phyloP scores from a whole-genome alignment of 2,797 vertebrate species.

The Pseudochirops cupreus region DNA sequence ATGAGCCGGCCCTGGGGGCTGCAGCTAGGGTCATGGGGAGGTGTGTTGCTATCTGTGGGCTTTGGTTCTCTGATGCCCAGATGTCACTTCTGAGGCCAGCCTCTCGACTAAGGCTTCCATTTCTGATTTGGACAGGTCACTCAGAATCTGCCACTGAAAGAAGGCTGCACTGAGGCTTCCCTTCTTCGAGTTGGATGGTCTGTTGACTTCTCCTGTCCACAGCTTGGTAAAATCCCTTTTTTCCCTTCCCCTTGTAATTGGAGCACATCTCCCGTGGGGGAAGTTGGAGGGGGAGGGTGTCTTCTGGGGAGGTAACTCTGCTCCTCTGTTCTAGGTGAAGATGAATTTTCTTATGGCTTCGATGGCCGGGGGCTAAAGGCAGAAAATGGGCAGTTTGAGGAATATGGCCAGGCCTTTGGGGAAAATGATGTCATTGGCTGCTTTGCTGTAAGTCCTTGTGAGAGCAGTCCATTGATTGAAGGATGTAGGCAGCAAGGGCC shows the following conservation, averaged over 20 bases:
- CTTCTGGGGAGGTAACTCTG: conserved; percentile 16
- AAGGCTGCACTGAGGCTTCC: conserved; percentile 81
- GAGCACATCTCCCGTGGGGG: neutral
- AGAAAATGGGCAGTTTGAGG: conserved; percentile 87
- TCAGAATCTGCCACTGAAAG: conserved; percentile 85
- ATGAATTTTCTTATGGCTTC: conserved; percentile 91
- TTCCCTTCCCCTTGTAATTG: neutral
- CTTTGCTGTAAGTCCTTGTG: conserved; percentile 89
- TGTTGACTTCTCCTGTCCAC: conserved; percentile 84
- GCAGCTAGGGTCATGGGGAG: conserved; percentile 35
- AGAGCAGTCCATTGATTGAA: neutral
- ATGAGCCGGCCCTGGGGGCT: neutral
- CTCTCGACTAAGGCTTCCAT: conserved; percentile 45
- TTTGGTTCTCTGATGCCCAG: conserved; percentile 34
- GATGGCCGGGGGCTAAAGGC: conserved; percentile 90
- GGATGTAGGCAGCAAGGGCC: neutral
- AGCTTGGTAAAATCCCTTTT: conserved; percentile 88
- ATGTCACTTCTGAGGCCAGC: conserved; percentile 10
- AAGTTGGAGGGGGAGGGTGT: neutral
- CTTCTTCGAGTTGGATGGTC: conserved; percentile 94
- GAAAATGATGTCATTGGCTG: conserved; percentile 94
- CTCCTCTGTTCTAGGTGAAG: conserved; percentile 87
- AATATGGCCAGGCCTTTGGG: conserved; percentile 90
- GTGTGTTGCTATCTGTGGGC: neutral
- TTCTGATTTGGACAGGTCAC: conserved; percentile 83